Evolutionary conservation across 2,888 invertebrate species (phyloP), one percentile per base, ranked within the genome.

Genomic region (Candidula unifasciata): DNA sequence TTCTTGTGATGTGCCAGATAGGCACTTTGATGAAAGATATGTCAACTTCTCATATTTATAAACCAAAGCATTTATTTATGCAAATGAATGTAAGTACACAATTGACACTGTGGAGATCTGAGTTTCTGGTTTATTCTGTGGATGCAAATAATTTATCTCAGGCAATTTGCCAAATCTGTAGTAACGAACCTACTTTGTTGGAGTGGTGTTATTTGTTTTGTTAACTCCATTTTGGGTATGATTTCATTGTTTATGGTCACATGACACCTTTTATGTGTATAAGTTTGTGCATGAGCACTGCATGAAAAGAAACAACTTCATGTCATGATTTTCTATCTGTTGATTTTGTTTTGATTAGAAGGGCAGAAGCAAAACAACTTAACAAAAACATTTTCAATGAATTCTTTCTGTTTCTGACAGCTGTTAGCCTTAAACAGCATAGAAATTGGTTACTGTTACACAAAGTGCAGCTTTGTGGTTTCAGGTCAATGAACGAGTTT

Each of bases 61-160:
- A 66, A 64, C 33, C 64, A 60, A 37, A 37, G 79, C 79, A 79
- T 79, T 79, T 79, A 79, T 79, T 66, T 79, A 79, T 79, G 79
- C 79, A 79, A 78, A 27, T 35, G n/a, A 71, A 37, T 71, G n/a
- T 60, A 54, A 35, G 27, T 44, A 5, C 1, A 57, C n/a, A 79
- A 64, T 68, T 68, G 24, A 79, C 79, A 79, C 1, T 5, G 1
- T 79, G 30, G 27, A 79, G 68, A 80, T 80, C 80, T 80, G 80
- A 80, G 33, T 33, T 57, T 57, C 13, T 80, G 30, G 6, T 71
- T 68, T 35, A 13, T 80, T 33, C 71, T 33, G 71, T 71, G 33
- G 69, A 80, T 80, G 80, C 80, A 80, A 80, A 57, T 44, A 54
- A 37, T 37, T 18, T 69, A 80, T 71, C 69, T 80, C 80, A 71